Evolutionary conservation across 2,113 vertebrate species (phyloP), one percentile per base, ranked within the genome.

Genomic region (Steatornis caripensis): DNA sequence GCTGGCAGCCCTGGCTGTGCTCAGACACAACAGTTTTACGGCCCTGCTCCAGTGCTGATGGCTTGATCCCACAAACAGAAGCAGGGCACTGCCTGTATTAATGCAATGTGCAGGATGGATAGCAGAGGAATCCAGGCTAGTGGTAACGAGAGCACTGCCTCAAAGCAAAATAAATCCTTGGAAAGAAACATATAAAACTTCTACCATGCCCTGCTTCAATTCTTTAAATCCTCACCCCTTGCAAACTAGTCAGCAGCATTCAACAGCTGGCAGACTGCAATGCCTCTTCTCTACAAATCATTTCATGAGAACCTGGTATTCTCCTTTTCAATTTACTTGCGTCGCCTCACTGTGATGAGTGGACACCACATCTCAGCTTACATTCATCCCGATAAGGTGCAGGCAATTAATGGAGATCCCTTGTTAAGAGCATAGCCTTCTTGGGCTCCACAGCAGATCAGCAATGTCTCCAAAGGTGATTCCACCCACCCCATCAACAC

Each of bases 131-230:
- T 18, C 51, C 74, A 29, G 46, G 36, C 14, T 10, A 13, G 36
- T 7, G 22, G 68, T 22, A 48, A 43, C 1, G 15, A 36, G 9
- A 55, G 70, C 26, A 4, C 36, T 64, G 90, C 92, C 78, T 16
- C 75, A 34, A 16, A 76, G 57, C 39, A 72, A 71, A 87, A 46
- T 8, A 83, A 72, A 70, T 11, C 58, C 16, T 62, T 39, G 20
- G 62, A 34, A 23, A 51, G 32, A 60, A 86, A 54, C 0, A 0
- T 4, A 6, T 29, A 15, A 53, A 54, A 10, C 30, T 27, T 3
- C 41, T 45, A 9, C 32, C 2, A 1, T 15, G 32, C 36, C 53
- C 46, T 70, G 55, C 71, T 49, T 54, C 39, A 24, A 1, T 55
- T 37, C 51, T 3, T 9, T 2, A 14, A 34, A 69, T 32, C 29